A percentile compares a stretch with the other conserved stretches of the same genome.
Evolutionary conservation across 2,888 invertebrate species (phyloP).

Genomic region (Polyommatus icarus): DNA sequence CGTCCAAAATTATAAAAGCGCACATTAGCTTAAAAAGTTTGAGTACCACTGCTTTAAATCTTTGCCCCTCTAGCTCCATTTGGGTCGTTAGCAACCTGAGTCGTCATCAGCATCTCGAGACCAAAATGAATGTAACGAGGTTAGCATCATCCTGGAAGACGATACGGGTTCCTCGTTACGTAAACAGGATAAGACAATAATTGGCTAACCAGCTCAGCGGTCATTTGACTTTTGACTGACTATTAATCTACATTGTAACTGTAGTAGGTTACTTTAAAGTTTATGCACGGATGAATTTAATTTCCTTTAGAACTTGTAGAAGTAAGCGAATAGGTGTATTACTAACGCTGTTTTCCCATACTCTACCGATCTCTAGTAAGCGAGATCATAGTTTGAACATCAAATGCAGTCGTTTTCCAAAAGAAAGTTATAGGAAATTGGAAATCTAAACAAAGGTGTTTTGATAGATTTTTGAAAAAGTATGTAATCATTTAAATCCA

Average conservation of each 20-base stretch:
- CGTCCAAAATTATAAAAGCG: too few relatives aligned
- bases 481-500: too few relatives aligned
- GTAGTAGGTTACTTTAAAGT: neutral
- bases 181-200: slow-evolving; percentile 76
- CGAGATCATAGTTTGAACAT: neutral
- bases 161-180: slow-evolving; percentile 52
- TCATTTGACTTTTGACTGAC: slow-evolving; percentile 28
- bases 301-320: neutral
- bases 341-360: neutral
- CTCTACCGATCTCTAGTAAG: neutral
- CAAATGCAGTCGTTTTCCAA: neutral
- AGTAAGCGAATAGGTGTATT: neutral
- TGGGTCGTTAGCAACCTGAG: too few relatives aligned
- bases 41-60: too few relatives aligned
- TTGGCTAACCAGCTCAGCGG: slow-evolving; percentile 52
- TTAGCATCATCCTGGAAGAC: slow-evolving; percentile 32
- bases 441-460: too few relatives aligned
- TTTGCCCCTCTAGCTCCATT: too few relatives aligned
- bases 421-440: too few relatives aligned
- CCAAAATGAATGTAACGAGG: slow-evolving; percentile 18
- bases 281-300: neutral
- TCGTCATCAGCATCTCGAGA: neutral
- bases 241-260: slow-evolving; percentile 15
- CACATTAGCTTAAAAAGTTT: too few relatives aligned
- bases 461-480: too few relatives aligned